A percentile compares a stretch with the other conserved stretches of the same genome.
These are phyloP conservation scores for Euplexia lucipara DNA, from an alignment of 2,888 invertebrate genomes.

Conservation along the genomic window DNA sequence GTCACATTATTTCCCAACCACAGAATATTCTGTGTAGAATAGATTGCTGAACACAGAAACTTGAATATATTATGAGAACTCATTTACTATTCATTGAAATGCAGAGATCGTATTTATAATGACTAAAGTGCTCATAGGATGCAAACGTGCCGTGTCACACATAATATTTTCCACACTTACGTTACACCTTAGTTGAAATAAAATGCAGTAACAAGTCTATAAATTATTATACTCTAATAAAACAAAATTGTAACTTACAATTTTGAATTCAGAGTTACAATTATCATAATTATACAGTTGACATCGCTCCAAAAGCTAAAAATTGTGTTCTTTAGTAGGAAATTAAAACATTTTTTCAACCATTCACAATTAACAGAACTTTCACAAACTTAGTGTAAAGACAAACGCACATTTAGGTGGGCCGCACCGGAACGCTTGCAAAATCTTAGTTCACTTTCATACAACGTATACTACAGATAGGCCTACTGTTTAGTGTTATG, in stretches of 20 bases:
- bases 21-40: not conserved
- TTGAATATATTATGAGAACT: slow-evolving; percentile 13
- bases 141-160: slow-evolving; percentile 12
- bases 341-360: not conserved
- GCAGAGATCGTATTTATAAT: slow-evolving; percentile 20
- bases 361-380: slow-evolving; percentile 33
- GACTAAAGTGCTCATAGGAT: slow-evolving; percentile 14
- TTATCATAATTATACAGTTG: not conserved
- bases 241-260: slow-evolving; percentile 30
- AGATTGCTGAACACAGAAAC: slow-evolving; percentile 12
- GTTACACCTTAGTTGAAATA: slow-evolving; percentile 19
- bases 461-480: not conserved
- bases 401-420: not conserved
- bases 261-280: not conserved
- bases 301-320: not conserved
- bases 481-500: not conserved
- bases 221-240: slow-evolving; percentile 31
- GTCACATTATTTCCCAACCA: slow-evolving; percentile 12
- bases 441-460: not conserved
- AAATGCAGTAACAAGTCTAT: slow-evolving; percentile 45
- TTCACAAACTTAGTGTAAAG: slow-evolving; percentile 29
- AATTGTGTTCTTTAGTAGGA: not conserved
- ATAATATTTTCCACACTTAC: not conserved
- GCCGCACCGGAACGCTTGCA: not conserved
- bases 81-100: slow-evolving; percentile 18